Percentiles rank a stretch among this genome's conserved stretches.
Conservation (phyloP, 2,113 vertebrate species). For the Lycocorax pyrrhopterus region DNA sequence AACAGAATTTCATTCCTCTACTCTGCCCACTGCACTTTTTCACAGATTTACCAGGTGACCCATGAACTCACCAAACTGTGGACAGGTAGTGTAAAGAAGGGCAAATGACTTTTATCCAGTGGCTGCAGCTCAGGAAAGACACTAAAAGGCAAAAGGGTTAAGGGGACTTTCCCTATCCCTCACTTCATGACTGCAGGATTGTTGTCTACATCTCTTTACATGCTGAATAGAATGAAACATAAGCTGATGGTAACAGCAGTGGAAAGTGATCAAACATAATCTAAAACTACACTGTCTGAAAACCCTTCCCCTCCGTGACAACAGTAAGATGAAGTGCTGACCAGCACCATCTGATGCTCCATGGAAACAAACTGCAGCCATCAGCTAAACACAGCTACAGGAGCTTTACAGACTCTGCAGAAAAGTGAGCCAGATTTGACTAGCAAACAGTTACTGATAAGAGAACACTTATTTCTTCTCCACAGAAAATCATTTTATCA, state of each 20-base stretch:
- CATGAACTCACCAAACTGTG: background rate
- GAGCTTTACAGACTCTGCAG: background rate
- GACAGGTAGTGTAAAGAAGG: background rate
- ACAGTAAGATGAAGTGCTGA: background rate
- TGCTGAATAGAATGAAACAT: background rate
- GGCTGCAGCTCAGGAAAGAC: background rate
- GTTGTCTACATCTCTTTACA: background rate
- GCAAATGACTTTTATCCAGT: background rate
- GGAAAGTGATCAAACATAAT: background rate
- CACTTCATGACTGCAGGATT: background rate
- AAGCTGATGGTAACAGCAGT: background rate
- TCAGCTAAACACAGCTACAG: slow-evolving; percentile 14
- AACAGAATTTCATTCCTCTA: background rate
- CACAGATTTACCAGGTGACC: background rate
- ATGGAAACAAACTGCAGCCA: background rate
- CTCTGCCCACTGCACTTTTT: background rate
- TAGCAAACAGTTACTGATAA: background rate
- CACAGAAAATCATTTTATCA: background rate
- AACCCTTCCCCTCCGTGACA: background rate
- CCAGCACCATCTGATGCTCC: background rate
- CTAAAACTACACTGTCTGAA: background rate
- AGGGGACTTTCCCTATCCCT: background rate
- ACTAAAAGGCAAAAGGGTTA: background rate
- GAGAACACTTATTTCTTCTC: background rate
- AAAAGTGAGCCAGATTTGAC: background rate